Evolutionary conservation across 2,113 vertebrate species (phyloP).

Genomic region (Pipra filicauda): DNA sequence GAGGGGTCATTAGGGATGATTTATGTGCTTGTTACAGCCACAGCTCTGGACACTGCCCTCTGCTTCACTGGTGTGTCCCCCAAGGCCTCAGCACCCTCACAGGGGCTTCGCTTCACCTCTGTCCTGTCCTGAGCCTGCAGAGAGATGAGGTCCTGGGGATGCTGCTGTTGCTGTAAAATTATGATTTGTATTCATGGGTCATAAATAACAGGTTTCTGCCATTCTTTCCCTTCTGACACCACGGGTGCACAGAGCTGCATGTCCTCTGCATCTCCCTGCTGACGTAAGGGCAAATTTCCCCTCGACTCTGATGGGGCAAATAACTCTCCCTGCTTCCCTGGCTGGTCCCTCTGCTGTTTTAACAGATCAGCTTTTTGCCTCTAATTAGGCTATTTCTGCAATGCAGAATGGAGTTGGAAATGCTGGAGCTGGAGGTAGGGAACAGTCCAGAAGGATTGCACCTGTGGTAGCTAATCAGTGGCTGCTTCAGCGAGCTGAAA

Average conservation of each 20-base stretch:
- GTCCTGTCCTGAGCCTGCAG: neutral
- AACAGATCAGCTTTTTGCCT: constrained; percentile 25
- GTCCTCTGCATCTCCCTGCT: neutral
- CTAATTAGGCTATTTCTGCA: constrained; percentile 26
- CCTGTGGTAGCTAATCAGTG: constrained; percentile 40
- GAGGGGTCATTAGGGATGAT: neutral
- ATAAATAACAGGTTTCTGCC: neutral
- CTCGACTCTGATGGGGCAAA: neutral
- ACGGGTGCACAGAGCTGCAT: neutral
- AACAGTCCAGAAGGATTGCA: constrained; percentile 33
- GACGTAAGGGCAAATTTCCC: neutral
- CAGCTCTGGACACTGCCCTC: neutral
- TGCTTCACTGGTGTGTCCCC: neutral
- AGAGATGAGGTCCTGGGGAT: neutral
- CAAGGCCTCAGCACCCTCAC: fast-evolving
- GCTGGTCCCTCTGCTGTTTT: neutral
- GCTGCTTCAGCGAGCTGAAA: constrained; percentile 14
- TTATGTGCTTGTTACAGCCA: neutral
- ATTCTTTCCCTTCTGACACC: neutral
- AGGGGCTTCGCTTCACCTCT: neutral
- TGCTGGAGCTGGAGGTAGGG: neutral
- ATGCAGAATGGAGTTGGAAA: neutral
- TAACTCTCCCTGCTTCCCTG: neutral
- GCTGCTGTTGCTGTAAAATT: neutral
- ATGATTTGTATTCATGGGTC: neutral